Conservation (phyloP, 2,888 invertebrate species). For the Apamea crenata region DNA sequence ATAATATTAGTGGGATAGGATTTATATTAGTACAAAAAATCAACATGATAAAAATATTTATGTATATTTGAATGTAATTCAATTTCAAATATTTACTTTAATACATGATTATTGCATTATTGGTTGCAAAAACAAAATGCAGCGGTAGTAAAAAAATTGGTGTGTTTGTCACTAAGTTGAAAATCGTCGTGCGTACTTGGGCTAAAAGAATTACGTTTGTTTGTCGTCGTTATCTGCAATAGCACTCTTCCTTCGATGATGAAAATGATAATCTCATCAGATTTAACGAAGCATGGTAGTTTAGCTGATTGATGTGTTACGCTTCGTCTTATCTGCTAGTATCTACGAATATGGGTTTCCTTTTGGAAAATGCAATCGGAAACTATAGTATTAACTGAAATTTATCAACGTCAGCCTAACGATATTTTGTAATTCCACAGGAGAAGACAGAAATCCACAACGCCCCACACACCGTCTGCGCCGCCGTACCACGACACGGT, state of each 20-base stretch:
- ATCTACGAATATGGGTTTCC: background rate
- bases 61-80: too few species aligned
- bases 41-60: too few species aligned
- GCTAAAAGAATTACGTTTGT: background rate
- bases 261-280: background rate
- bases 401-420: background rate
- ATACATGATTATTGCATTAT: too few species aligned
- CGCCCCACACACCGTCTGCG: constrained; percentile 93
- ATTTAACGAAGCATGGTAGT: constrained; percentile 43
- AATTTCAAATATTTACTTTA: too few species aligned
- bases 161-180: background rate
- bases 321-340: constrained; percentile 11
- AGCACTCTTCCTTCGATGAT: background rate
- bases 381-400: background rate
- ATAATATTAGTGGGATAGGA: too few species aligned
- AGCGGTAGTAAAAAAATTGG: too few species aligned
- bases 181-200: background rate
- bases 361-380: background rate
- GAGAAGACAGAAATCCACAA: constrained; percentile 87
- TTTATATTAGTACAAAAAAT: too few species aligned
- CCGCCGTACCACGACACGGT: constrained; percentile 91
- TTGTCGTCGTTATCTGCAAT: background rate
- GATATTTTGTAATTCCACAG: constrained; percentile 65
- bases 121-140: too few species aligned
- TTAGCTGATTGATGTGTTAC: constrained; percentile 27